Evolutionary conservation across 2,888 invertebrate genomes (phyloP).

Genomic region (Cecidostiba fungosa): DNA sequence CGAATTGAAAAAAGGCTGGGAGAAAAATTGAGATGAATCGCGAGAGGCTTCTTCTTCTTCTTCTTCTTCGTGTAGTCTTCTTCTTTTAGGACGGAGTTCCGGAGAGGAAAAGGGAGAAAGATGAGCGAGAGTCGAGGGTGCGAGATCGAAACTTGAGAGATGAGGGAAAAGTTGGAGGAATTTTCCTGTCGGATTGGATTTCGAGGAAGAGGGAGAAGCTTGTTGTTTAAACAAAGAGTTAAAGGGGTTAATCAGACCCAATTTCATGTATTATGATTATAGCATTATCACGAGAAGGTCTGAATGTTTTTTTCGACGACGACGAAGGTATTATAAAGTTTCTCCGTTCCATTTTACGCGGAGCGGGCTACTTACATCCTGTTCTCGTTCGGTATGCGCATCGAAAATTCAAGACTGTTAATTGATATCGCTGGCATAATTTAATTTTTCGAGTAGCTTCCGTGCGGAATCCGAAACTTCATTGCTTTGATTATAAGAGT

Average conservation of each 20-base stretch:
- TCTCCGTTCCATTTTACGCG: slow-evolving; percentile 9
- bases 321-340: neutral
- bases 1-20: slow-evolving; percentile 72
- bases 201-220: neutral
- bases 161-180: slow-evolving; percentile 36
- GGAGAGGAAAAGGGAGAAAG: slow-evolving; percentile 42
- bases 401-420: neutral
- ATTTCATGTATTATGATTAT: no score
- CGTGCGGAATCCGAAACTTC: neutral
- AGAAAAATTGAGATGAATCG: slow-evolving; percentile 77
- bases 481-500: neutral
- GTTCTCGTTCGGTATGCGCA: neutral
- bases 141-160: slow-evolving; percentile 40
- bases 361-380: neutral
- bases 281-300: neutral
- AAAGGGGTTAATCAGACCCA: neutral
- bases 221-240: neutral
- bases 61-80: neutral
- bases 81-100: slow-evolving; percentile 32
- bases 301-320: neutral
- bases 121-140: slow-evolving; percentile 36
- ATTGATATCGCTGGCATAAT: neutral
- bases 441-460: neutral
- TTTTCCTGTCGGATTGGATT: slow-evolving; percentile 10
- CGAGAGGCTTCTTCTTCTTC: slow-evolving; percentile 25